A percentile compares a stretch with the other conserved stretches of the same genome.
These are phyloP conservation scores for Chelonia mydas DNA, from an alignment of 2,797 vertebrate species.

Conservation along the genomic window DNA sequence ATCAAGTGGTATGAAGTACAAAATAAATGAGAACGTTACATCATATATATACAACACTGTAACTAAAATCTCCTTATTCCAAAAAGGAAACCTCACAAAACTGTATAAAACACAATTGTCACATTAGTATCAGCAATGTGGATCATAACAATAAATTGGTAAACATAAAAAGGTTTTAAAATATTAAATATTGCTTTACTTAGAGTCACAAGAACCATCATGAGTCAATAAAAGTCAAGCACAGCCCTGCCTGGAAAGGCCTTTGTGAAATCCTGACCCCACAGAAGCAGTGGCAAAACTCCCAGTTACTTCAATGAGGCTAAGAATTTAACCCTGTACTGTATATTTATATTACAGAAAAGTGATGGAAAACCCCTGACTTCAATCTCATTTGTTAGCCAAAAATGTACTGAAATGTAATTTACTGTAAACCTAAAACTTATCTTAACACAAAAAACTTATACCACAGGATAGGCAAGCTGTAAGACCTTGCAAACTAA, in stretches of 20 bases:
- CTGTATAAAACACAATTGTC: background rate
- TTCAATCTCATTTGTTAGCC: background rate
- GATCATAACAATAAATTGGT: background rate
- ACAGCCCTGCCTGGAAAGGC: background rate
- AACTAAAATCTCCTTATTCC: background rate
- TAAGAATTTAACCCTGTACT: background rate
- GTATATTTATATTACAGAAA: conserved; percentile 6
- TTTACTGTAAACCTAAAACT: background rate
- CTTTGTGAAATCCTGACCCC: conserved; percentile 11
- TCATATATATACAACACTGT: background rate
- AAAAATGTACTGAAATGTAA: background rate
- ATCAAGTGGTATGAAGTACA: background rate
- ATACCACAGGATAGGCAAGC: background rate
- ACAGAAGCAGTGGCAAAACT: background rate
- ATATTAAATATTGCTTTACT: background rate
- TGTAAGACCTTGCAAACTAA: background rate
- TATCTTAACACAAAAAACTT: background rate
- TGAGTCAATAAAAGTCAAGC: background rate
- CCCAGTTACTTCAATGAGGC: background rate
- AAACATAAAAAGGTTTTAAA: conserved; percentile 1
- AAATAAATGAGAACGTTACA: background rate
- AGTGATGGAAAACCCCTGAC: background rate
- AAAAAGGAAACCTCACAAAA: background rate
- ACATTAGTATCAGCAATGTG: background rate
- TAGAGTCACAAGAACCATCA: background rate